Base-by-base conservation (phyloP, 2,113 vertebrate species). In the Clinocottus analis region DNA sequence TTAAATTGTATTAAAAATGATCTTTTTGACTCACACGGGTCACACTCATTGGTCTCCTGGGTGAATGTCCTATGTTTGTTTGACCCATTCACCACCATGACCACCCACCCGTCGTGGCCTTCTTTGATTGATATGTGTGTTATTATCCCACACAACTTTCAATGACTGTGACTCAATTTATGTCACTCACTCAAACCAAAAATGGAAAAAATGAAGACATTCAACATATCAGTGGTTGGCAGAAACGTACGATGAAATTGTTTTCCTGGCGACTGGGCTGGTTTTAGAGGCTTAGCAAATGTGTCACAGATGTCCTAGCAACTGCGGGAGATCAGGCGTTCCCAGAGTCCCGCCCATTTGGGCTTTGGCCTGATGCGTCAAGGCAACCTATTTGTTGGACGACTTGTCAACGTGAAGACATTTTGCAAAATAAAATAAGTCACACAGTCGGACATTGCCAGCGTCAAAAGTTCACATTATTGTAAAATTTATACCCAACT, bases 251-350 rank as follows among this genome's bases (percentile, higher is more conserved):
- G 3, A 23, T 53, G 49, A 2, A 19, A 45, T n/a, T 9, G 21
- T 2, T 51, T n/a, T 53, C 11, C 1, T 56, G 53, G 5, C 25
- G 5, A 14, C 53, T 13, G 11, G 25, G 53, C 25, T 14, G 11
- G 29, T 35, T 60, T 39, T 33, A 51, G 63, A 58, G 61, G 31
- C 39, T 66, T 70, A 80, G 63, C 49, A 77, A 72, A 72, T 77
- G 55, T 67, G 59, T 33, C 61, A 60, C 56, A 78, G 31, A 78
- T 83, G 61, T 80, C 64, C 47, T 72, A 39, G 33, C 41, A 83
- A 77, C 72, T 45, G 49, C 19, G 3, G n/a, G 10, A 25, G n/a
- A 13, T 55, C 51, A 2, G 51, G 51, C n/a, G 12, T 53, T 23
- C n/a, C 5, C 51, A n/a, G n/a, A 53, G 51, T 53, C 51, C 51